Base-by-base conservation (phyloP, 1,140 invertebrate genomes). In the Carposina sasakii region DNA sequence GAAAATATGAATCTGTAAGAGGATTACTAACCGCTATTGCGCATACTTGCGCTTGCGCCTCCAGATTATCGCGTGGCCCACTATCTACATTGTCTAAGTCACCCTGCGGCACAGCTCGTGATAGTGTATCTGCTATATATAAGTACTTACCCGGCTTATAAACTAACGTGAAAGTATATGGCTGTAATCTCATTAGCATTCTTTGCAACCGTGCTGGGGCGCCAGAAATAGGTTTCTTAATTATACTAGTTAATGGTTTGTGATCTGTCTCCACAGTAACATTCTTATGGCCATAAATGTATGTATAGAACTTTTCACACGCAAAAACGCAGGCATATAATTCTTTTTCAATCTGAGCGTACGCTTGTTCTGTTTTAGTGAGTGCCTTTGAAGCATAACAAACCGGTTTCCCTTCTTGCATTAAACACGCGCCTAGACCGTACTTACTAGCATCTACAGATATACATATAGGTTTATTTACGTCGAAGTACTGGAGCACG, bases 271-370 rank as follows among this genome's bases (percentile, higher is more conserved):
- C 33, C 5, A 53, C 51, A 16, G 9, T 22, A 9, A 53, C 28
- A 13, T 42, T 13, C 3, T 23, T 40, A 12, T n/a, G 8, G 10
- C 52, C 57, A 52, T 49, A 60, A 13, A 55, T 42, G 23, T 52
- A 60, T 16, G 54, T 53, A 36, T 60, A 48, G 24, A 52, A 52
- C n/a, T 49, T 60, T 37, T 37, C 34, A n/a, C 34, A 37, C 17
- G 34, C 34, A 37, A 37, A 37, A 19, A 37, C 34, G 20, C 34
- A 37, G 3, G 34, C 34, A 6, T 19, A 37, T 20, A 37, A 20
- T 13, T 37, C 34, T 37, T 37, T 37, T 19, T 37, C 34, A 8
- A 37, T 37, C 16, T 37, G 34, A 5, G 34, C 34, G 16, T 37
- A 37, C 3, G 34, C 34, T n/a, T 37, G 34, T 19, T 37, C 34